Conservation (phyloP, 2,888 invertebrate species). For the Augochlorella aurata region DNA sequence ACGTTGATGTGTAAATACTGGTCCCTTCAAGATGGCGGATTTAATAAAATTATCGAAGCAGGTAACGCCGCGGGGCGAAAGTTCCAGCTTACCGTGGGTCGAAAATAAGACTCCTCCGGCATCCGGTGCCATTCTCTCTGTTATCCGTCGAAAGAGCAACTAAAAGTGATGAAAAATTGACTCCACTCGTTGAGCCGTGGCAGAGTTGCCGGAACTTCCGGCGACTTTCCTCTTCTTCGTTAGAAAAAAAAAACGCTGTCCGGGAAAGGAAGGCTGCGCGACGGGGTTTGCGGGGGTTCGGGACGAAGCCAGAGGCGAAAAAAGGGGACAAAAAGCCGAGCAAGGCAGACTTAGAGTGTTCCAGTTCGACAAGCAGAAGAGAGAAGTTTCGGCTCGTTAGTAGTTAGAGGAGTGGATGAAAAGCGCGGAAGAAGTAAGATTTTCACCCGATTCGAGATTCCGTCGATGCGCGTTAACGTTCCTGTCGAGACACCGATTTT, state of each 20-base stretch:
- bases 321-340: slow-evolving; percentile 49
- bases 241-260: slow-evolving; percentile 49
- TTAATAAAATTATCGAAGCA: not conserved
- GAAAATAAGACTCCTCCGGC: slow-evolving; percentile 39
- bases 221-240: slow-evolving; percentile 71
- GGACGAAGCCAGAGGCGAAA: slow-evolving; percentile 22
- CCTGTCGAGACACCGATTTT: not conserved
- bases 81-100: slow-evolving; percentile 20
- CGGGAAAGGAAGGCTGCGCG: slow-evolving; percentile 26
- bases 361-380: slow-evolving; percentile 59
- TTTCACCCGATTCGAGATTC: slow-evolving; percentile 38
- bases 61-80: not conserved
- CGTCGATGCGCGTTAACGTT: slow-evolving; percentile 27
- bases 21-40: not conserved
- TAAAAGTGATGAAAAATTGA: slow-evolving; percentile 76
- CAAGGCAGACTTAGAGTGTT: slow-evolving; percentile 53
- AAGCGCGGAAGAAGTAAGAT: slow-evolving; percentile 64
- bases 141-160: slow-evolving; percentile 65
- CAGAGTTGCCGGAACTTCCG: slow-evolving; percentile 73
- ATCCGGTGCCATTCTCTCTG: slow-evolving; percentile 27
- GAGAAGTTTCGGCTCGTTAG: slow-evolving; percentile 74
- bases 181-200: slow-evolving; percentile 69
- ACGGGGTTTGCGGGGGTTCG: slow-evolving; percentile 19
- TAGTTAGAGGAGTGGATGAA: slow-evolving; percentile 70
- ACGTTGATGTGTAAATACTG: not conserved